Evolutionary conservation across 2,888 invertebrate species (phyloP), one percentile per base, ranked within the genome.

Genomic region (Hemicrepidius hirtus): DNA sequence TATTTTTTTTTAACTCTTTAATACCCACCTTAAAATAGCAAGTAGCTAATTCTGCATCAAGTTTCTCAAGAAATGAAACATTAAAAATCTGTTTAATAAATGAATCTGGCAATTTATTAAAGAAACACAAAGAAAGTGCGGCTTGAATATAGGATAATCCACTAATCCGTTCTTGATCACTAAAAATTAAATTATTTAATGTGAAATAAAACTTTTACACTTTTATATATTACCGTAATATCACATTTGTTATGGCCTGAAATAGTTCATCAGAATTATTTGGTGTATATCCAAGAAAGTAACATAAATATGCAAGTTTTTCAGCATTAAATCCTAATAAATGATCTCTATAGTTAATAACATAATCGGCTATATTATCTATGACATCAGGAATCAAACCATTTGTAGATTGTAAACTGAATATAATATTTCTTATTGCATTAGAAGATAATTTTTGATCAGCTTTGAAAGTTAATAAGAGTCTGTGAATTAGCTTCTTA

Each of bases 21-120:
- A n/a, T n/a, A n/a, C n/a, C n/a, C 83, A 89, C 89, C 84, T 88
- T 90, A 13, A 87, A 88, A 79, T 90, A 89, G 77, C 89, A 89
- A 71, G 85, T 84, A 55, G 87, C 84, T 60, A 91, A 86, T 83
- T 91, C 91, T 5, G 86, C 84, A 78, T 92, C 91, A 0, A 91
- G 81, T 76, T 88, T 87, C 76, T 90, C 89, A 77, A 92, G 87
- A 80, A 91, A 91, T 65, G 88, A 86, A 0, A 90, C 88, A 75
- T 88, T 89, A 81, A 91, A 92, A 49, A 91, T 88, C 76, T 87
- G 85, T 77, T 89, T 87, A 20, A 90, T 86, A 10, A 91, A 83
- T 20, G 86, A 83, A 57, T 85, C 84, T 0, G 90, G 87, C 49
- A 91, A 83, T 12, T 84, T 80, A 76, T 89, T 87, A 77, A 88